These are phyloP conservation scores for Cinclus cinclus DNA, from an alignment of 2,113 vertebrate genomes.

Conservation along the genomic window DNA sequence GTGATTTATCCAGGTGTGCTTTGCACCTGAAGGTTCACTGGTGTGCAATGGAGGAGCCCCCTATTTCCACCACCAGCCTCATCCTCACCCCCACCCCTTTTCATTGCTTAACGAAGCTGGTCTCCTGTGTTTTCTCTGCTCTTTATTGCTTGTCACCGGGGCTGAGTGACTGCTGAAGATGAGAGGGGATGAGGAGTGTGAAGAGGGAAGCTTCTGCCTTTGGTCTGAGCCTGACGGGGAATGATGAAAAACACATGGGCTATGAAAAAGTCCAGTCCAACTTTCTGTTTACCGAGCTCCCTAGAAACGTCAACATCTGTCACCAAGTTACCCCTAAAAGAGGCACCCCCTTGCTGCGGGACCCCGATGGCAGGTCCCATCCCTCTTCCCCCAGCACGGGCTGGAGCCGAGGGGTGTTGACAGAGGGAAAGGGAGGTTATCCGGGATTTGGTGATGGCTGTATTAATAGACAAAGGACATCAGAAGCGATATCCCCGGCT, in stretches of 20 bases:
- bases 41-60: neutral
- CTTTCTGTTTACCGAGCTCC: constrained; percentile 71
- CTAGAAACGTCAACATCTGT: constrained; percentile 73
- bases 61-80: neutral
- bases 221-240: constrained; percentile 64
- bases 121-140: constrained; percentile 64
- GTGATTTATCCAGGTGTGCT: neutral
- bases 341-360: constrained; percentile 34
- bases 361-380: constrained; percentile 52
- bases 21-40: neutral
- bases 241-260: constrained; percentile 77
- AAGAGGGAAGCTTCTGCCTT: constrained; percentile 69
- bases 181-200: constrained; percentile 65
- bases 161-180: constrained; percentile 66
- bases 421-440: constrained; percentile 41
- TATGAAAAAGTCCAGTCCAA: constrained; percentile 71
- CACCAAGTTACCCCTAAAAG: constrained; percentile 68
- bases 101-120: neutral
- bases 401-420: constrained; percentile 30
- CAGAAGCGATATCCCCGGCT: neutral
- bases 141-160: constrained; percentile 55
- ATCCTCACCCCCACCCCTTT: neutral
- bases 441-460: constrained; percentile 21
- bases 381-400: constrained; percentile 32
- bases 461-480: constrained; percentile 49